Evolutionary conservation across 1,140 invertebrate species (phyloP), one percentile per base, ranked within the genome.

Genomic region (Leptoteleia sp.): DNA sequence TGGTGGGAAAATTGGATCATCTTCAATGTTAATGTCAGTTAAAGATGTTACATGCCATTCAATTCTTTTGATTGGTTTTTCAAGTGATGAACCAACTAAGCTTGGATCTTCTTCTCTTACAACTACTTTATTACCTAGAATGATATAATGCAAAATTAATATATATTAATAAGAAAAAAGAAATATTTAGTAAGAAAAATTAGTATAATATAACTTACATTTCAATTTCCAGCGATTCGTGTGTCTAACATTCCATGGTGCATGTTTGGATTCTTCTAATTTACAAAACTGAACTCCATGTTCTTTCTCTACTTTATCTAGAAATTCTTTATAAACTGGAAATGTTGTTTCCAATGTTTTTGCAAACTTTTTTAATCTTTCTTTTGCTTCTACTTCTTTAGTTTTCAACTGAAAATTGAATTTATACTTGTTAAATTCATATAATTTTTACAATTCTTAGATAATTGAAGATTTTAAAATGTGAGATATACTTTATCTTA

Each of bases 191-290:
- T 22, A 22, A 22, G 2, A 22, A 22, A 3, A 22, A 22, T 22
- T 22, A 3, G 42, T 25, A 31, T 31, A n/a, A n/a, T n/a, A n/a
- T n/a, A n/a, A 55, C 31, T 62, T 55, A 78, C 76, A 78, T 54
- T 72, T 78, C 5, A 78, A 55, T 67, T 78, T 78, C 76, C 76
- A 78, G 1, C 62, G 35, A 55, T 78, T 78, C 1, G 68, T 78
- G 15, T 67, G 76, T 40, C 67, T 61, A 0, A 61, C 11, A 38
- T 64, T 79, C 76, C 76, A 79, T 13, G 68, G 68, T 3, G 54
- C 64, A 22, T 79, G 76, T 43, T 35, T 73, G 4, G 68, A 38
- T n/a, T 79, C 62, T 55, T 73, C 76, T n/a, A 79, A 42, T 61
- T 73, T 79, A 11, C 68, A 73, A 48, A 72, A 73, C 4, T 43